Conservation (phyloP, 1,140 invertebrate genomes). For the Asobara japonica region DNA sequence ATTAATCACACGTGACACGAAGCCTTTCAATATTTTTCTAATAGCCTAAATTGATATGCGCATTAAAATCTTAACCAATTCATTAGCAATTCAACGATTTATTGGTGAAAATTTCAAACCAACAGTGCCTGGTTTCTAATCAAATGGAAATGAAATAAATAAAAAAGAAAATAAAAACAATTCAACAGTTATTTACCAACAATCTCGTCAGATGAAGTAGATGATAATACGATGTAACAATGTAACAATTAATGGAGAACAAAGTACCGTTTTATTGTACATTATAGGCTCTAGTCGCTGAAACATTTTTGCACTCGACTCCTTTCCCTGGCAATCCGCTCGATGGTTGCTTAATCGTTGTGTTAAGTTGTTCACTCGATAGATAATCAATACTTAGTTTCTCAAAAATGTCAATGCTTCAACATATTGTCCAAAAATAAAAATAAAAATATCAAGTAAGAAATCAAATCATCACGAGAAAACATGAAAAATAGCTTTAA, state of each 20-base stretch:
- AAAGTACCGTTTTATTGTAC: slow-evolving; percentile 16
- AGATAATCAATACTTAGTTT: no score
- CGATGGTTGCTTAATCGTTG: no score
- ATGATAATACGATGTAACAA: no score
- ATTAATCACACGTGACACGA: background rate
- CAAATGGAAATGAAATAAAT: background rate
- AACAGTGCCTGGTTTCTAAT: background rate
- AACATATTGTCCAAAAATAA: no score
- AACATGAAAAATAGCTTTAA: no score
- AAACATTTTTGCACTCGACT: slow-evolving; percentile 21
- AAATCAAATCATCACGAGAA: no score
- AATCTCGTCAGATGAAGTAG: slow-evolving; percentile 4
- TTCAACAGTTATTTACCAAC: background rate
- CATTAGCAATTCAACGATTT: background rate
- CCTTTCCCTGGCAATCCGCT: background rate
- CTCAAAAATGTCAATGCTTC: no score
- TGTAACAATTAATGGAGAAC: slow-evolving; percentile 11
- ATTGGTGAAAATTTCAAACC: no score
- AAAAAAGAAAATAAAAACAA: no score
- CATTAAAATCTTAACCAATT: slow-evolving; percentile 24
- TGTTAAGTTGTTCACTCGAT: no score
- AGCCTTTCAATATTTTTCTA: slow-evolving; percentile 12
- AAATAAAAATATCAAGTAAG: no score
- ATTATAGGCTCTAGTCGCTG: slow-evolving; percentile 32
- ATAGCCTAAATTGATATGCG: slow-evolving; percentile 37